Evolutionary conservation across 23 tunicate species (phyloP).

Genomic region (Trididemnum miniatum): DNA sequence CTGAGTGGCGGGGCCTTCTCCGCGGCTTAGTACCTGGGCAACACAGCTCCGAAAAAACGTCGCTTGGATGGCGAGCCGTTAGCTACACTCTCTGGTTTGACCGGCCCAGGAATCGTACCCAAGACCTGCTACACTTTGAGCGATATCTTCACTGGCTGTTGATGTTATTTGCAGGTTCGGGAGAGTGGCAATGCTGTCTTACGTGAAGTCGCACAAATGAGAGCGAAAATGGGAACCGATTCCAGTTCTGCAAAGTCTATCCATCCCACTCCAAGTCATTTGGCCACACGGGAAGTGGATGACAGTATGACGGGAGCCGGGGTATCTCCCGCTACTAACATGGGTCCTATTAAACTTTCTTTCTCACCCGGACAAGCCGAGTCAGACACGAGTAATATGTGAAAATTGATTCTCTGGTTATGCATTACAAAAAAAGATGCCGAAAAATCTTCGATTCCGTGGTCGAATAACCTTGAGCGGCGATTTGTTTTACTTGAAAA

Average conservation of each 20-base stretch:
- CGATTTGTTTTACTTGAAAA: too few species aligned
- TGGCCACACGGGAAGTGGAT: constrained; percentile 1
- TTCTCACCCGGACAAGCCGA: constrained; percentile 80
- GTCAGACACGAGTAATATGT: constrained; percentile 72
- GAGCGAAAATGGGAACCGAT: constrained; percentile 24
- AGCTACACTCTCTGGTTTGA: background rate
- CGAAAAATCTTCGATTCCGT: too few species aligned
- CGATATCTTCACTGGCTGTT: background rate
- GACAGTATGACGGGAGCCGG: constrained; percentile 29
- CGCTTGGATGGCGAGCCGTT: too few species aligned
- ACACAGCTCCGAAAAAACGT: too few species aligned
- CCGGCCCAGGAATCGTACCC: too few species aligned
- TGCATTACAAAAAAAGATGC: too few species aligned
- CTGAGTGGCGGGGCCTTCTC: too few species aligned
- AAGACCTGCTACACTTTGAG: too few species aligned
- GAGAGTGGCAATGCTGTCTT: constrained; percentile 73
- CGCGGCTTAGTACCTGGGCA: too few species aligned
- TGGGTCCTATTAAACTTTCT: constrained; percentile 75
- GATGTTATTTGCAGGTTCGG: constrained; percentile 29
- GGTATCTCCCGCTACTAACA: constrained; percentile 57
- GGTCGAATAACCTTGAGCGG: too few species aligned
- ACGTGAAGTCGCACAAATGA: constrained; percentile 60
- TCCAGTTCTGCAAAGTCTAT: background rate
- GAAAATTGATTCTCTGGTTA: too few species aligned
- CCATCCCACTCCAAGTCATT: constrained; percentile 45